Percentiles rank a stretch among this genome's conserved stretches.
Evolutionary conservation across 1,140 invertebrate species (phyloP).

Genomic region (Nasonia giraulti): DNA sequence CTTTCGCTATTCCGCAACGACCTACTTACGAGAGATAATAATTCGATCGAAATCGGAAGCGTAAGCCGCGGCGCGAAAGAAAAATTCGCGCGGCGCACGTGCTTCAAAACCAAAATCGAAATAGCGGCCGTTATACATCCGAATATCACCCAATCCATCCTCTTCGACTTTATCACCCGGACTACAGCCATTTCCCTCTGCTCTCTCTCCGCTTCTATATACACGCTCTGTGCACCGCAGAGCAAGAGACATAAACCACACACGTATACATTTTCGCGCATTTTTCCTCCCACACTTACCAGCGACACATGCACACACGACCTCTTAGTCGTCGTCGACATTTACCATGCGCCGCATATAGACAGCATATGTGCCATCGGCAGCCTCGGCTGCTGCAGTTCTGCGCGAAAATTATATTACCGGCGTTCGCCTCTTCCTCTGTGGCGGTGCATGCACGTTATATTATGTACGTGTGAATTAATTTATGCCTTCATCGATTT

Average conservation of each 20-base stretch:
- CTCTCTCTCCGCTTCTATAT: not conserved
- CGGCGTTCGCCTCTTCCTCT: not conserved
- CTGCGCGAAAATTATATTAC: constrained; percentile 36
- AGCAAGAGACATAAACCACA: not conserved
- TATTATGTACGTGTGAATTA: constrained; percentile 15
- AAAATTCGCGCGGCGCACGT: not conserved
- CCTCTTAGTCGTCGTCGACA: not conserved
- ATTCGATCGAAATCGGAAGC: too few relatives aligned
- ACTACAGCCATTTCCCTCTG: not conserved
- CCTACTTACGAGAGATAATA: too few relatives aligned
- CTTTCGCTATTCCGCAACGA: too few relatives aligned
- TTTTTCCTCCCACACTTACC: not conserved
- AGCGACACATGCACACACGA: not conserved
- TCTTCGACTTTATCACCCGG: not conserved
- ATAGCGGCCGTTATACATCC: not conserved
- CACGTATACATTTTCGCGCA: not conserved
- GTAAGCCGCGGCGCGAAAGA: too few relatives aligned
- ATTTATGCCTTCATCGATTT: constrained; percentile 39
- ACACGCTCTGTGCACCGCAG: not conserved
- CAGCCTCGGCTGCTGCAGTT: not conserved
- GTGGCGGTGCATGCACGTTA: not conserved
- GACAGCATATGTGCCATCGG: not conserved
- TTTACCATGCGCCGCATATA: not conserved
- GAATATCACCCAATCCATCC: not conserved
- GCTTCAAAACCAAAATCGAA: not conserved